Evolutionary conservation across 37 sponge, comb jelly and placozoan genomes (phyloP).

Genomic region (Bolinopsis microptera): DNA sequence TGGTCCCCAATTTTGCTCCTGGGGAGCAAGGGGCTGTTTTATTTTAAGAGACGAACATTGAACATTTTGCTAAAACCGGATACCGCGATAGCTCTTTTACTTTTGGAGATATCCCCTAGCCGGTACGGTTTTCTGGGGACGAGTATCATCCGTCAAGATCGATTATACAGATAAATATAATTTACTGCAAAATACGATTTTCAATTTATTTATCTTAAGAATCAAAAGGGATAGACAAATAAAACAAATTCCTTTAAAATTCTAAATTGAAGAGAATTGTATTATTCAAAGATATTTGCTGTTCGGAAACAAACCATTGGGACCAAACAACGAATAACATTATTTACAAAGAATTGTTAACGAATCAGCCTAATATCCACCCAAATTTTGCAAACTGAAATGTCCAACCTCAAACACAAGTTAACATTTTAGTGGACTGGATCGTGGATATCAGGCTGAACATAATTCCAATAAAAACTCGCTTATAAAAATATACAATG

Average conservation of each 20-base stretch:
- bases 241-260: background rate
- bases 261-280: background rate
- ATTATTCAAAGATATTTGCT: background rate
- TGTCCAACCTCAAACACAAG: background rate
- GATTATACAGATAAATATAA: no score
- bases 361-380: background rate
- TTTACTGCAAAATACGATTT: no score
- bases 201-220: no score
- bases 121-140: no score
- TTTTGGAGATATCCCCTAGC: no score
- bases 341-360: background rate
- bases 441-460: background rate
- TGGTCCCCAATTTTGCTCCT: no score
- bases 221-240: background rate
- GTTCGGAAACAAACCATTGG: background rate
- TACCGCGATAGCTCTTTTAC: no score
- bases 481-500: conserved; percentile 54
- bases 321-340: background rate
- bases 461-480: conserved; percentile 26
- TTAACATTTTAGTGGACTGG: background rate
- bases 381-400: background rate
- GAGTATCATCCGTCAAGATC: no score
- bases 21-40: no score
- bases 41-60: no score
- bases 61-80: no score